Conservation (phyloP, 2,797 vertebrate genomes). For the Onychomys leucogaster region DNA sequence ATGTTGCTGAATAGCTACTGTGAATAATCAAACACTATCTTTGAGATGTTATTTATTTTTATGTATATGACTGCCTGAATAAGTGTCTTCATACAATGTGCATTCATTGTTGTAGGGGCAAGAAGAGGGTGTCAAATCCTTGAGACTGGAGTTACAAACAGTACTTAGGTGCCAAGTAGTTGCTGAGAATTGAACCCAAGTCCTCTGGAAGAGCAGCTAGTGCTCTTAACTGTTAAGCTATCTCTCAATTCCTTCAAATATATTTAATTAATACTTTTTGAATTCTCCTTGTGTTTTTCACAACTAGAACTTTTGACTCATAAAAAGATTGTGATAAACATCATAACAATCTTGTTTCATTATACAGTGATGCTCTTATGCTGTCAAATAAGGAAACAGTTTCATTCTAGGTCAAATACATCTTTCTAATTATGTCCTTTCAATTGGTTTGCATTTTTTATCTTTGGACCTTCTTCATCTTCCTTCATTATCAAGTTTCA, state of each 20-base stretch:
- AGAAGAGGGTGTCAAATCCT: not conserved
- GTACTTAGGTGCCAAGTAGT: not conserved
- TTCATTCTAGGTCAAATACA: not conserved
- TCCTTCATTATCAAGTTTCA: constrained; percentile 47
- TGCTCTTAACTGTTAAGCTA: not conserved
- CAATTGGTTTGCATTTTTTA: not conserved
- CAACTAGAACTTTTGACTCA: constrained; percentile 16
- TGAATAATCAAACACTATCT: not conserved
- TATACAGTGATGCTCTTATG: not conserved
- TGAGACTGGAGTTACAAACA: not conserved
- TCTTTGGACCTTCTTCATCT: constrained; percentile 19
- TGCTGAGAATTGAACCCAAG: not conserved
- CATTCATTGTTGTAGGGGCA: not conserved
- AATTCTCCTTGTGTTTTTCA: constrained; percentile 53
- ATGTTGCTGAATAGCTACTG: not conserved
- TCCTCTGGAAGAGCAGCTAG: not conserved
- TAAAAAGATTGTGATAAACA: constrained; percentile 20
- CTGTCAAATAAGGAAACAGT: constrained; percentile 15
- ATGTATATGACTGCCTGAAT: not conserved
- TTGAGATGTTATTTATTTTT: not conserved
- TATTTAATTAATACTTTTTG: not conserved
- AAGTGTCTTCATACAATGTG: not conserved
- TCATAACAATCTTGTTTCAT: constrained; percentile 23
- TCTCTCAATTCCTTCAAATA: not conserved
- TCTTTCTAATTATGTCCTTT: not conserved